Conservation (phyloP, 2,113 vertebrate species). For the Pao palembangensis region DNA sequence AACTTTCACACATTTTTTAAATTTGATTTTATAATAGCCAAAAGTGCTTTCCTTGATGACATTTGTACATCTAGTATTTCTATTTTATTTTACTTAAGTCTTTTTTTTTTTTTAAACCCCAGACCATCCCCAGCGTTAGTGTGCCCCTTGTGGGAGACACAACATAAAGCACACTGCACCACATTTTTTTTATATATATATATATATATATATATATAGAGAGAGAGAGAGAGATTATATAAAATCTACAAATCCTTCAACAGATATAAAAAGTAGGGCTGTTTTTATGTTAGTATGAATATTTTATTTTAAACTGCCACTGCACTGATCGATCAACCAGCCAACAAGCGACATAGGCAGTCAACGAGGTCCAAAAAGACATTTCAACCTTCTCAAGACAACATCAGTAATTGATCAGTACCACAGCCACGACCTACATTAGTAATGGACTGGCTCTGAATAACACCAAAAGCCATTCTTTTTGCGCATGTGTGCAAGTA, state of each 20-base stretch:
- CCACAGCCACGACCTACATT: conserved; percentile 3
- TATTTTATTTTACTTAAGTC: not conserved
- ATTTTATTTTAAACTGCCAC: conserved; percentile 50
- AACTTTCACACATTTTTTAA: conserved; percentile 16
- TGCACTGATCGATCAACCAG: conserved; percentile 47
- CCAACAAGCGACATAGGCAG: conserved; percentile 44
- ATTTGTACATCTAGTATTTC: not conserved
- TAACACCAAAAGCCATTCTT: conserved; percentile 50
- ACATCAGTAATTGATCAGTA: too few species aligned
- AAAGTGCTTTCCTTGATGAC: conserved; percentile 54
- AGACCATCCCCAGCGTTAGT: conserved; percentile 33
- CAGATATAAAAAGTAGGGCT: conserved; percentile 50
- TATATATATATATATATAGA: conserved; percentile 53
- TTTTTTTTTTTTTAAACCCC: conserved; percentile 8
- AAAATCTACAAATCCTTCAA: conserved; percentile 57
- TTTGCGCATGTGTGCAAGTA: conserved; percentile 6
- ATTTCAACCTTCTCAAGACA: too few species aligned
- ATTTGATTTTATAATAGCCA: conserved; percentile 49
- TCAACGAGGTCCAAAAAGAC: conserved; percentile 7
- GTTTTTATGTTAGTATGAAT: conserved; percentile 35
- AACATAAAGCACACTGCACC: conserved; percentile 28
- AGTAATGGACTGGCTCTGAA: conserved; percentile 18
- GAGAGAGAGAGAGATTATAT: conserved; percentile 51
- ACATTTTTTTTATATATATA: conserved; percentile 43
- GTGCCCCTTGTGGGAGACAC: conserved; percentile 50